Evolutionary conservation across 2,888 invertebrate genomes (phyloP), one percentile per base, ranked within the genome.

Genomic region (Rotaria magnacalcarata): DNA sequence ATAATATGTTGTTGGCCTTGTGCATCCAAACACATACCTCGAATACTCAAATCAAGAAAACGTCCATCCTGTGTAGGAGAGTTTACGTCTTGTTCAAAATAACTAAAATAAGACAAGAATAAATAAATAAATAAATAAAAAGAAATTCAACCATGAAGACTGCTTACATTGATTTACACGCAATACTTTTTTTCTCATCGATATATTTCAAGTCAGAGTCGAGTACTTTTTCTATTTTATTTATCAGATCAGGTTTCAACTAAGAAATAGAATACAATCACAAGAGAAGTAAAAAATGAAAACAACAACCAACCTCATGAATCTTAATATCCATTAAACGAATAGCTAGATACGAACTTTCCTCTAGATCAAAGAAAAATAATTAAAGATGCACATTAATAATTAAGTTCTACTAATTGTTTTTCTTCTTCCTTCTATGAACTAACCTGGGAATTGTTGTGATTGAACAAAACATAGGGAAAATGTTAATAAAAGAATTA

Each of bases 151-250:
- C 6, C 10, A 67, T 6, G 2, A n/a, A 34, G 10, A 14, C 0
- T 67, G 34, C 27, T 67, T 67, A 67, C 67, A 67, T 67, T 67
- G 67, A 34, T 67, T 67, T 34, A 67, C 67, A 67, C 19, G 67
- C 34, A 67, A 41, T 19, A 16, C 67, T 34, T 41, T 67, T 16
- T 34, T 67, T 67, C 19, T 67, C 67, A 67, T 67, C 67, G 0
- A 16, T 67, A 67, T 67, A 19, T 67, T 67, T 67, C 19, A 67
- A 67, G 34, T 67, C 67, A 7, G 67, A 34, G 34, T 67, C 67
- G 8, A 67, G 67, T 34, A 6, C 41, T 16, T 19, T 34, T 6
- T 67, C 67, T 14, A 67, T 41, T 67, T 34, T 41, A 34, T 67
- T 34, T 19, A 67, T 34, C 27, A 34, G 16, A 10, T 67, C 16